Conservation (phyloP, 1,140 invertebrate genomes). For the Drosophila nigrodunni region DNA sequence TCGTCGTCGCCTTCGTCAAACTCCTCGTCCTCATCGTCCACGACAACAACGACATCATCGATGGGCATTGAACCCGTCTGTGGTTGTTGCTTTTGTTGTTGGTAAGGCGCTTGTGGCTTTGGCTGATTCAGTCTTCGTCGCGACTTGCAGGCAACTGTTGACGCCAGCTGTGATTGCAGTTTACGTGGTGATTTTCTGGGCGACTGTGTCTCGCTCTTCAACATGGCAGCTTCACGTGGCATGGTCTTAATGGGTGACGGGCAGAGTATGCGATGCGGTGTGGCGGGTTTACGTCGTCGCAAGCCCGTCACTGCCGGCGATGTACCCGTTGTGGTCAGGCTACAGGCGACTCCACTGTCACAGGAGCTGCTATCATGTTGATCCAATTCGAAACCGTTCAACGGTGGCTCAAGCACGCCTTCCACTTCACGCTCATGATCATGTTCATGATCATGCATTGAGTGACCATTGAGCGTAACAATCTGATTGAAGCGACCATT, state of each 20-base stretch:
- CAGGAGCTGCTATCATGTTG: constrained; percentile 83
- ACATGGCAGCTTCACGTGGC: constrained; percentile 35
- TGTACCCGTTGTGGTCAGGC: constrained; percentile 24
- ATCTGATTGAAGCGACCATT: constrained; percentile 59
- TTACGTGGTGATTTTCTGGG: constrained; percentile 76
- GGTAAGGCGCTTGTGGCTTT: constrained; percentile 77
- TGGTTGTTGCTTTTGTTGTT: constrained; percentile 27
- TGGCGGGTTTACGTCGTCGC: constrained; percentile 77
- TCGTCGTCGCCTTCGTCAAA: constrained; percentile 47
- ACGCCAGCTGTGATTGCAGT: constrained; percentile 56
- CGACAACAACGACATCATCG: constrained; percentile 52
- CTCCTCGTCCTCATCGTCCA: constrained; percentile 41
- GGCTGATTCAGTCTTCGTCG: constrained; percentile 82
- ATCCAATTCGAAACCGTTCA: constrained; percentile 59
- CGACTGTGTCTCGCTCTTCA: constrained; percentile 50
- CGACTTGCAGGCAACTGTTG: constrained; percentile 63
- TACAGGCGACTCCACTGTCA: constrained; percentile 81
- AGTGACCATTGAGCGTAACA: not conserved
- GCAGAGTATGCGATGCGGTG: constrained; percentile 83
- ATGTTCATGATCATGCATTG: not conserved
- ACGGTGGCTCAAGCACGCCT: constrained; percentile 14
- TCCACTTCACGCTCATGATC: constrained; percentile 19
- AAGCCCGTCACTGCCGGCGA: constrained; percentile 38
- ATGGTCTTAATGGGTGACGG: constrained; percentile 79
- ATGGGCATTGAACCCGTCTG: constrained; percentile 36